A percentile compares a stretch with the other conserved stretches of the same genome.
Evolutionary conservation across 1,140 invertebrate genomes (phyloP).

Genomic region (Harlomillsia oculata): DNA sequence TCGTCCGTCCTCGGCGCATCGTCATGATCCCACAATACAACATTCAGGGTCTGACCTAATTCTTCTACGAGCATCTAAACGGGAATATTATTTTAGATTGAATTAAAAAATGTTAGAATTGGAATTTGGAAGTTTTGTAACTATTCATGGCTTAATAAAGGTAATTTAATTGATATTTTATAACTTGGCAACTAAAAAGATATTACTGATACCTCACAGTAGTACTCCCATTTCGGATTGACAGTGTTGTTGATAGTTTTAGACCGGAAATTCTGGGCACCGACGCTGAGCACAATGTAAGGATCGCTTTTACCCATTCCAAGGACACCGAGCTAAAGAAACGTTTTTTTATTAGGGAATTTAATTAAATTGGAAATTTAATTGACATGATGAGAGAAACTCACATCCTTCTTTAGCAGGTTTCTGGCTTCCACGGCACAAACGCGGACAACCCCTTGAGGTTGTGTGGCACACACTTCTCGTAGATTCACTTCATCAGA

Average conservation of each 20-base stretch:
- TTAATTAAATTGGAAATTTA: background rate
- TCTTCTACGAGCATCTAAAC: slow-evolving; percentile 32
- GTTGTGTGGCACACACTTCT: slow-evolving; percentile 26
- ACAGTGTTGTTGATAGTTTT: slow-evolving; percentile 81
- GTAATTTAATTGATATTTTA: too few relatives aligned
- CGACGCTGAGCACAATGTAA: slow-evolving; percentile 77
- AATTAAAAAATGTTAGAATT: background rate
- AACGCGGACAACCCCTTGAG: slow-evolving; percentile 60
- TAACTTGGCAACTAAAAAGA: too few relatives aligned
- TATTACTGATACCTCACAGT: slow-evolving; percentile 92
- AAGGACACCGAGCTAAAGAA: slow-evolving; percentile 55
- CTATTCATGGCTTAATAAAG: too few relatives aligned
- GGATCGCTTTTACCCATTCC: slow-evolving; percentile 94
- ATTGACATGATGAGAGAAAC: background rate
- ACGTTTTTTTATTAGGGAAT: background rate
- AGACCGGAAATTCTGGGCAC: slow-evolving; percentile 78
- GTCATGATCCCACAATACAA: slow-evolving; percentile 35
- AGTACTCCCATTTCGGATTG: slow-evolving; percentile 87
- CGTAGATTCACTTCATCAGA: slow-evolving; percentile 66
- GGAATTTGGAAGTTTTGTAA: background rate
- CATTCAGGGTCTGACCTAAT: slow-evolving; percentile 31
- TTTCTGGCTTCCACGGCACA: slow-evolving; percentile 87
- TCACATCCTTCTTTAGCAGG: slow-evolving; percentile 75
- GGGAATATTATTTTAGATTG: background rate
- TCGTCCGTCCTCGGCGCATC: slow-evolving; percentile 37